Evolutionary conservation across 2,113 vertebrate species (phyloP).

Genomic region (Takifugu bimaculatus): DNA sequence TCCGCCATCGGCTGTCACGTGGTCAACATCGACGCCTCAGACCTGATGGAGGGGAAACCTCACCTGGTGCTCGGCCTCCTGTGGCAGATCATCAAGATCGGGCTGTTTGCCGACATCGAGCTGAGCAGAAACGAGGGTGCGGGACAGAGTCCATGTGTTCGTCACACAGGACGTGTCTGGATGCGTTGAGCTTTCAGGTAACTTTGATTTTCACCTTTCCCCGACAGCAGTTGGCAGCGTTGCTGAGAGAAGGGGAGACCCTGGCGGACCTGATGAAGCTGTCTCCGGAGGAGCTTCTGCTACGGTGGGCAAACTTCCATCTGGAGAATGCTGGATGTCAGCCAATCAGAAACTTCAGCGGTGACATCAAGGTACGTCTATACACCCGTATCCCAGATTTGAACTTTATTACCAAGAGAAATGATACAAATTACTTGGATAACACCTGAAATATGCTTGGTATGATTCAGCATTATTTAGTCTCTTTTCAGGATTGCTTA

Average conservation of each 20-base stretch:
- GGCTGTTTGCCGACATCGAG: constrained; percentile 93
- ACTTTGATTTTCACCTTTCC: constrained; percentile 20
- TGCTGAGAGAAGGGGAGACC: constrained; percentile 92
- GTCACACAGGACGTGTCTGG: not conserved
- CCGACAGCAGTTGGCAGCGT: constrained; percentile 85
- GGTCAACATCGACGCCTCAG: constrained; percentile 93
- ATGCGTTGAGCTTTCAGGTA: not conserved
- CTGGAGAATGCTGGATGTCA: constrained; percentile 89
- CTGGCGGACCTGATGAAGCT: constrained; percentile 97
- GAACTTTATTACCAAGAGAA: not conserved
- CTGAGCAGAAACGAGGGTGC: constrained; percentile 98
- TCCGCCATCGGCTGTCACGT: constrained; percentile 97
- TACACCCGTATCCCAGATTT: not conserved
- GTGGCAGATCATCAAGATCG: constrained; percentile 98
- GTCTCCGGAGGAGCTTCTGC: constrained; percentile 92
- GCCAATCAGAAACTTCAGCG: constrained; percentile 96
- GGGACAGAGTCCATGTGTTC: too few species aligned
- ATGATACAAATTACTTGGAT: not conserved
- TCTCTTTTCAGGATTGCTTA: too few species aligned
- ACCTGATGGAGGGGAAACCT: constrained; percentile 92
- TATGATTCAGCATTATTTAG: too few species aligned
- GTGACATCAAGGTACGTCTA: constrained; percentile 86
- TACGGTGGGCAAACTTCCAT: constrained; percentile 97
- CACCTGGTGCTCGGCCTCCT: constrained; percentile 92
- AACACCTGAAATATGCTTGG: too few species aligned